Conservation (phyloP, 2,113 vertebrate genomes). For the Neotragus moschatus region DNA sequence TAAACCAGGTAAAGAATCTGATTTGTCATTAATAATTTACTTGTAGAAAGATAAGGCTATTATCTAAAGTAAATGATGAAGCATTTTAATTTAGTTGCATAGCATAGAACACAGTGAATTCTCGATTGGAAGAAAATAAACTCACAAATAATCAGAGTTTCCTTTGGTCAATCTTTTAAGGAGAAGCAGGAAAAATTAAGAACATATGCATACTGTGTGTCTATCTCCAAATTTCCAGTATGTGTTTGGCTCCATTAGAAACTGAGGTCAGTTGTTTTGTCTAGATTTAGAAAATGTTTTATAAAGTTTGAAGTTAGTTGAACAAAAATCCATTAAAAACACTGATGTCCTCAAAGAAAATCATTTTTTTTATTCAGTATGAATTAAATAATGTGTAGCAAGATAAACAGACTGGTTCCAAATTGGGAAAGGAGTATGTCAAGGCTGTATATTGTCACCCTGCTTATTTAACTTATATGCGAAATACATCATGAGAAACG, state of each 20-base stretch:
- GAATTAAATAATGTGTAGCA: background rate
- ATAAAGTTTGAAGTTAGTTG: background rate
- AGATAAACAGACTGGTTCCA: background rate
- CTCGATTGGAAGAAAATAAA: background rate
- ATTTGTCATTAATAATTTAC: background rate
- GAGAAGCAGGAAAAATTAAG: background rate
- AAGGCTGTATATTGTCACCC: background rate
- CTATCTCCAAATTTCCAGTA: background rate
- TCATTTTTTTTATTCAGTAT: background rate
- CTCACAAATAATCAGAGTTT: background rate
- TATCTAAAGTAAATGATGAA: background rate
- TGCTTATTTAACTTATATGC: background rate
- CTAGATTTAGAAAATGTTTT: background rate
- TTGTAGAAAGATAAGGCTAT: background rate
- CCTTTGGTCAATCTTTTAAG: background rate
- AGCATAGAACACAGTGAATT: background rate
- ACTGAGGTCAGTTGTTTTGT: background rate
- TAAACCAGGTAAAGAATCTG: background rate
- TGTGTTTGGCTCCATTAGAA: background rate
- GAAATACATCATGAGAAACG: background rate
- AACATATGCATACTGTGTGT: background rate
- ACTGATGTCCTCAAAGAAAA: background rate
- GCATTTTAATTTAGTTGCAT: background rate
- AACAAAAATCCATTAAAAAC: background rate
- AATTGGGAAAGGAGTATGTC: background rate